Conservation (phyloP, 2,113 vertebrate genomes). For the Gnathonemus longibarbis region DNA sequence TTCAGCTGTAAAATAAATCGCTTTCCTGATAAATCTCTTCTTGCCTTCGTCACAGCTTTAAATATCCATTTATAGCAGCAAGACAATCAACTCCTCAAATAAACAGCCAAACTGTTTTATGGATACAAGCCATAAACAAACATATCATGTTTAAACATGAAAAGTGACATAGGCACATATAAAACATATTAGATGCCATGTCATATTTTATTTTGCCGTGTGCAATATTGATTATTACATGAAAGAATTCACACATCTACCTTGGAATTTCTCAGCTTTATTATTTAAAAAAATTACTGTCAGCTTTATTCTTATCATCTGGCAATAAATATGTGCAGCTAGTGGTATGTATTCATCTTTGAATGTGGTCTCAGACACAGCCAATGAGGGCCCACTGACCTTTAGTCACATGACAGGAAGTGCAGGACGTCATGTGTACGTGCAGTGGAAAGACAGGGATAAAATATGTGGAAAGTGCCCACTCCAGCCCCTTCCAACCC, state of each 20-base stretch:
- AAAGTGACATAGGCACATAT: background rate
- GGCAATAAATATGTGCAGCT: background rate
- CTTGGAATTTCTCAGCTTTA: background rate
- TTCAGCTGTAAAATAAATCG: slow-evolving; percentile 7
- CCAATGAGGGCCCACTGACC: background rate
- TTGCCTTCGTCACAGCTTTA: background rate
- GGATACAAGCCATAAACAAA: background rate
- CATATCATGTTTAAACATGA: background rate
- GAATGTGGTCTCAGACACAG: background rate
- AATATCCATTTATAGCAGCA: background rate
- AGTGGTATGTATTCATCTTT: background rate
- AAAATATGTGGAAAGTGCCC: background rate
- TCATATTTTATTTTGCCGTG: background rate
- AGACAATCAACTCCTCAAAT: background rate
- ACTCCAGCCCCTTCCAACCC: background rate
- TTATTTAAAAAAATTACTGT: background rate
- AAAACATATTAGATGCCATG: background rate
- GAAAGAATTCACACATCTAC: background rate
- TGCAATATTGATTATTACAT: background rate
- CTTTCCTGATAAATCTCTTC: slow-evolving; percentile 1
- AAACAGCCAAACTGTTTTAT: background rate
- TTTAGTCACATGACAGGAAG: slow-evolving; percentile 8
- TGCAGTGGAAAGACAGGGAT: background rate
- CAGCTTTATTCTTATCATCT: background rate
- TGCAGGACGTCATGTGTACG: background rate